Conservation (phyloP, 2,113 vertebrate genomes). For the Oryzias curvinotus region DNA sequence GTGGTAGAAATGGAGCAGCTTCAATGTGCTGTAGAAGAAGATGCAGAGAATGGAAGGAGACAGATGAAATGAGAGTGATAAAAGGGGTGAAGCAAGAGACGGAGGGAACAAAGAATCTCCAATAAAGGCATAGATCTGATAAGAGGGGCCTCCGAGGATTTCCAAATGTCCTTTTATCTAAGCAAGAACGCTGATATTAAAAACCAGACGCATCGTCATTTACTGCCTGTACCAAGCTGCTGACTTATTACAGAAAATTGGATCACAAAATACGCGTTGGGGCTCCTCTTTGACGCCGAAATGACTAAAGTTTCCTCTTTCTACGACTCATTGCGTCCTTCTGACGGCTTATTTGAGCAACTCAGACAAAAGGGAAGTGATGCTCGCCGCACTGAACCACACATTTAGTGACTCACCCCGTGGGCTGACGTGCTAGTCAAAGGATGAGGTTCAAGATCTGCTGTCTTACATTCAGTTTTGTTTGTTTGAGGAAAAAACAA, state of each 20-base stretch:
- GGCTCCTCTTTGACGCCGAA: slow-evolving; percentile 28
- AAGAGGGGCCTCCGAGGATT: slow-evolving; percentile 61
- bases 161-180: slow-evolving; percentile 70
- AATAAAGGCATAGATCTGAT: slow-evolving; percentile 72
- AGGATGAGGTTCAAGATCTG: slow-evolving; percentile 32
- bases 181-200: slow-evolving; percentile 64
- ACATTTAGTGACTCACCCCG: slow-evolving; percentile 53
- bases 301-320: slow-evolving; percentile 56
- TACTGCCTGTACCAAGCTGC: slow-evolving; percentile 42
- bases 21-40: slow-evolving; percentile 4
- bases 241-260: slow-evolving; percentile 63
- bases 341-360: slow-evolving; percentile 24
- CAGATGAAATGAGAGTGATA: slow-evolving; percentile 61
- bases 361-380: slow-evolving; percentile 29
- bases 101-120: slow-evolving; percentile 59
- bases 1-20: slow-evolving; percentile 36
- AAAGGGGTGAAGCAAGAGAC: slow-evolving; percentile 46
- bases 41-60: slow-evolving; percentile 45
- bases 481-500: slow-evolving; percentile 22
- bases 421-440: slow-evolving; percentile 38
- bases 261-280: slow-evolving; percentile 48
- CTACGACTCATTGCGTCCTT: slow-evolving; percentile 24
- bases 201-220: slow-evolving; percentile 47
- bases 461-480: slow-evolving; percentile 36
- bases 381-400: slow-evolving; percentile 31